Conservation (phyloP, 2,888 invertebrate species). For the Phortica okadai region DNA sequence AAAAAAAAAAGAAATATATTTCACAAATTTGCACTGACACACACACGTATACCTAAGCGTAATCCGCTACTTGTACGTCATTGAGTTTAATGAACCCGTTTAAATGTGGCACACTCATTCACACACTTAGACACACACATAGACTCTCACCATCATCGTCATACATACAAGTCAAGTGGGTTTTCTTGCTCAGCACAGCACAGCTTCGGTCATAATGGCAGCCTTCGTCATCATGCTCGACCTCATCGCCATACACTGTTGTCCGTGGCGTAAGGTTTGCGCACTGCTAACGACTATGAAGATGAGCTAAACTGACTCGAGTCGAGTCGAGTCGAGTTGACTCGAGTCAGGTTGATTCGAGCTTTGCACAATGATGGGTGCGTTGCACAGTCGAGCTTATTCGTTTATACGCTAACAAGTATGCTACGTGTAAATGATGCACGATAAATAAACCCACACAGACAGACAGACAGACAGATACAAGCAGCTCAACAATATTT, state of each 20-base stretch:
- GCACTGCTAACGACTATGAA: constrained; percentile 7
- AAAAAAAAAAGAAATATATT: constrained; percentile 63
- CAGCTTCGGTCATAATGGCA: neutral
- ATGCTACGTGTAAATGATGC: constrained; percentile 29
- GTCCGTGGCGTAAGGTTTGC: neutral
- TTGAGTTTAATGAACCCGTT: constrained; percentile 29
- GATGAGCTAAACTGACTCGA: constrained; percentile 9
- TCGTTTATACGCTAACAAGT: neutral
- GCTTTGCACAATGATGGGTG: neutral
- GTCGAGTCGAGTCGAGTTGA: neutral
- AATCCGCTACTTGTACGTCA: constrained; percentile 23
- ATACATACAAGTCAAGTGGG: constrained; percentile 16
- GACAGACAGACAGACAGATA: neutral
- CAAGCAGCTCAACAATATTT: constrained; percentile 6
- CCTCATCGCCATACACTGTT: no score
- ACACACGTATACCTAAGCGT: constrained; percentile 5
- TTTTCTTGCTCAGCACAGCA: constrained; percentile 15
- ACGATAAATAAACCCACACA: constrained; percentile 18
- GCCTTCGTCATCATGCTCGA: no score
- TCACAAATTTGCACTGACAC: constrained; percentile 53
- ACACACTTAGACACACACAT: constrained; percentile 2
- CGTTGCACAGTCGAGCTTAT: neutral
- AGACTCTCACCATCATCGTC: neutral
- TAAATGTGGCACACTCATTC: constrained; percentile 17
- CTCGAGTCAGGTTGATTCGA: neutral